Evolutionary conservation across 2,888 invertebrate species (phyloP).

Genomic region (Trichogramma evanescens): DNA sequence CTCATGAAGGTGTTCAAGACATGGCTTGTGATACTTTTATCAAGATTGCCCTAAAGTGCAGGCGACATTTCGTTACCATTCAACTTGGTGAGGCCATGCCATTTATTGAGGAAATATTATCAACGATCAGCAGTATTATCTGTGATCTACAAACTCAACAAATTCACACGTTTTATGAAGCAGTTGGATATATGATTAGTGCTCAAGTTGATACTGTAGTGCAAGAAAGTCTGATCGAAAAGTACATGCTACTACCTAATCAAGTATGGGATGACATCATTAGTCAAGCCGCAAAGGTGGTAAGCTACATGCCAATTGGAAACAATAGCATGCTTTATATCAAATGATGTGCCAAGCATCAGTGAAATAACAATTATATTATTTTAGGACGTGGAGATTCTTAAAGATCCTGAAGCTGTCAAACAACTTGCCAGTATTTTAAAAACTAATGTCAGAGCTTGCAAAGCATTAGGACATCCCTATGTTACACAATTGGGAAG

Average conservation of each 20-base stretch:
- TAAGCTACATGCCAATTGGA: constrained; percentile 29
- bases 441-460: constrained; percentile 98
- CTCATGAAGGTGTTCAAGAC: constrained; percentile 99
- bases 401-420: constrained; percentile 93
- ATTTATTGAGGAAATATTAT: constrained; percentile 97
- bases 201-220: constrained; percentile 85
- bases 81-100: constrained; percentile 95
- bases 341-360: neutral
- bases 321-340: neutral
- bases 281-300: constrained; percentile 79
- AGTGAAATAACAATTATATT: constrained; percentile 8
- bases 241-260: constrained; percentile 96
- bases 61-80: constrained; percentile 92
- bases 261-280: constrained; percentile 99
- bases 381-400: constrained; percentile 78
- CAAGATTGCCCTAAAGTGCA: constrained; percentile 97
- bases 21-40: constrained; percentile 99
- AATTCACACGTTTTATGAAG: constrained; percentile 97
- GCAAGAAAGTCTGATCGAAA: constrained; percentile 91
- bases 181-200: constrained; percentile 98
- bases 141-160: constrained; percentile 98
- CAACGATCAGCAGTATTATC: constrained; percentile 93
- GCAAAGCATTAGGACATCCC: constrained; percentile 93
- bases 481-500: constrained; percentile 92
- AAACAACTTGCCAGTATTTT: constrained; percentile 96